These are phyloP conservation scores for Psittacula echo DNA, from an alignment of 2,797 vertebrate genomes.

Conservation along the genomic window DNA sequence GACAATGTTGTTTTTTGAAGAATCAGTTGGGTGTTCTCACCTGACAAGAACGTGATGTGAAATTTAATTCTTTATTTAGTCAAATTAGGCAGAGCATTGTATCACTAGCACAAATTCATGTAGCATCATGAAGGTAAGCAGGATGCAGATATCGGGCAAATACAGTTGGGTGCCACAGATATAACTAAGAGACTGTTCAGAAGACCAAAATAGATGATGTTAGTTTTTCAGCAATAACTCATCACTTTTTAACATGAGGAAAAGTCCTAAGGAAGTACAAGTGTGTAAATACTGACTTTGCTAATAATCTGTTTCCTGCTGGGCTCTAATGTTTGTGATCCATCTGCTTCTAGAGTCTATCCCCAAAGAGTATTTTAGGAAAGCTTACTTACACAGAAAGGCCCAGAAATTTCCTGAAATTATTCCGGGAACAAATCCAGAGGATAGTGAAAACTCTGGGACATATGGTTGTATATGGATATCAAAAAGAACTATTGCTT, in stretches of 20 bases:
- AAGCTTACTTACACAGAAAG: neutral
- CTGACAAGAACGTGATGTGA: neutral
- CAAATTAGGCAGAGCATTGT: neutral
- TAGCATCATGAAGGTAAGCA: neutral
- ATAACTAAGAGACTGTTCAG: neutral
- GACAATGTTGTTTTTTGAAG: neutral
- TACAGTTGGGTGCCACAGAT: neutral
- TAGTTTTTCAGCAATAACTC: neutral
- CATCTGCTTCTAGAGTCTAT: slow-evolving; percentile 23
- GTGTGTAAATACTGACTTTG: neutral
- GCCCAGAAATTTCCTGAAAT: slow-evolving; percentile 30
- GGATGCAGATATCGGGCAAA: neutral
- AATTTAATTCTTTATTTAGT: neutral
- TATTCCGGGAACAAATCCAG: slow-evolving; percentile 42
- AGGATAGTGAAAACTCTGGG: neutral
- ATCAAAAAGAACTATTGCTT: neutral
- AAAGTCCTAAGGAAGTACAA: neutral
- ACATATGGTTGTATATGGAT: neutral
- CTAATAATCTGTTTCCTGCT: slow-evolving; percentile 10
- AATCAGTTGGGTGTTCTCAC: neutral
- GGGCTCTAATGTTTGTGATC: neutral
- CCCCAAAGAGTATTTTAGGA: slow-evolving; percentile 6
- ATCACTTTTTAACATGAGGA: neutral
- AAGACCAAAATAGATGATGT: neutral
- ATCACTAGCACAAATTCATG: neutral